Conservation (phyloP, 1,140 invertebrate species). For the Apis florea region DNA sequence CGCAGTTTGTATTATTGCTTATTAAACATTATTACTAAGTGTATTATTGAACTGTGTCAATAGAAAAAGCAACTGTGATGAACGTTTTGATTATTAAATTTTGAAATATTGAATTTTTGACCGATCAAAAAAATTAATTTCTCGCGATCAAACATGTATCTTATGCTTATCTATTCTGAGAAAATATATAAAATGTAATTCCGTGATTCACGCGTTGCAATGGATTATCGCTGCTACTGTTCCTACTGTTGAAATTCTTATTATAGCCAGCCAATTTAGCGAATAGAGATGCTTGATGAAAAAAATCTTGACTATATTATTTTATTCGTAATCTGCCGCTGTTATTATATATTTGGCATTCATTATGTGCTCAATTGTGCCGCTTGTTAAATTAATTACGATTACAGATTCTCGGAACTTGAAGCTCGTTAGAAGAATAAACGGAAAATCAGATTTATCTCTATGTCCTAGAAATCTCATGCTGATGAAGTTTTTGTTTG, state of each 20-base stretch:
- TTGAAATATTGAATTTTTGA: too few relatives aligned
- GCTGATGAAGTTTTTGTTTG: too few relatives aligned
- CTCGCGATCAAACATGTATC: too few relatives aligned
- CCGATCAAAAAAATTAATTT: too few relatives aligned
- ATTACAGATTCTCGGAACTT: background rate
- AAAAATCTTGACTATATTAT: background rate
- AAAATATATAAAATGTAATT: background rate
- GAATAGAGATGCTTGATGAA: background rate
- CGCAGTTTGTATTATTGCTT: background rate
- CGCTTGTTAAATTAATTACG: background rate
- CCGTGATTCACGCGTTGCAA: background rate
- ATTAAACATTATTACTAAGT: background rate
- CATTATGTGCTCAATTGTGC: background rate
- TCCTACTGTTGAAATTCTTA: constrained; percentile 19
- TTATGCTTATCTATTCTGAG: too few relatives aligned
- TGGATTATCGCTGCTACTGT: background rate
- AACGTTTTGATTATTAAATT: background rate
- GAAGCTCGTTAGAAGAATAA: background rate
- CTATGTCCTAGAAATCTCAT: background rate
- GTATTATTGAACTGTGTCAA: background rate
- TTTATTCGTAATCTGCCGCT: background rate
- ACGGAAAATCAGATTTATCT: background rate
- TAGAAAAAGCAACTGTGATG: background rate
- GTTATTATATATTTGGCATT: too few relatives aligned
- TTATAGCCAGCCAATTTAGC: background rate